Evolutionary conservation across 1,140 invertebrate species (phyloP).

Genomic region (Papilio xuthus): DNA sequence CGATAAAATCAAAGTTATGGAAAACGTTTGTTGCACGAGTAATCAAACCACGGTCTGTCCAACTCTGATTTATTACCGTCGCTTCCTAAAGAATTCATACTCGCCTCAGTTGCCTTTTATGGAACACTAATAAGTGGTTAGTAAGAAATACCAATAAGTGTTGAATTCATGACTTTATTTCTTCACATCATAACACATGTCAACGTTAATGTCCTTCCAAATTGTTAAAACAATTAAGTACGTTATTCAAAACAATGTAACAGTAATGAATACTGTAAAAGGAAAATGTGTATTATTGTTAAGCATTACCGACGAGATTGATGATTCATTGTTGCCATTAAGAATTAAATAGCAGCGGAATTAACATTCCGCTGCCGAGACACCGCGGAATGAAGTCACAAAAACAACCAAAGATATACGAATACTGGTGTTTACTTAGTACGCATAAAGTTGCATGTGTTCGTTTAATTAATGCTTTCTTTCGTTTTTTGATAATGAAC

Average conservation of each 20-base stretch:
- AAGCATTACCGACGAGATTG: constrained; percentile 18
- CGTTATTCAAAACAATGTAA: constrained; percentile 15
- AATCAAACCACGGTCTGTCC: constrained; percentile 23
- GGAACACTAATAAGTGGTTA: not conserved
- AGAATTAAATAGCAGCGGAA: constrained; percentile 32
- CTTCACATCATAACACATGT: not conserved
- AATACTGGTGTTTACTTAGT: constrained; percentile 1
- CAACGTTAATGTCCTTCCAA: not conserved
- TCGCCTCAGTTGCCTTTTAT: constrained; percentile 31
- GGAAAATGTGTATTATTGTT: constrained; percentile 4
- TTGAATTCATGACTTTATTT: constrained; percentile 19
- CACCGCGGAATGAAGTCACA: constrained; percentile 15
- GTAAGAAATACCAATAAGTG: constrained; percentile 22
- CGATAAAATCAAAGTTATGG: constrained; percentile 36
- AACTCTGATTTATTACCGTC: constrained; percentile 37
- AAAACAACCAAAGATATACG: constrained; percentile 11
- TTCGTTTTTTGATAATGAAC: constrained; percentile 15
- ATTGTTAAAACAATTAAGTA: constrained; percentile 10
- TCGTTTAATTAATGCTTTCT: constrained; percentile 27
- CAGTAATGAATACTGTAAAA: constrained; percentile 20
- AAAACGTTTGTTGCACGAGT: not conserved
- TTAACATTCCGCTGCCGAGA: constrained; percentile 12
- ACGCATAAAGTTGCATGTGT: not conserved
- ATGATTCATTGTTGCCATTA: constrained; percentile 35
- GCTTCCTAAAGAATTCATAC: constrained; percentile 30